Base-by-base conservation (phyloP, 1,140 invertebrate genomes). In the Chrysomallon squamiferum region DNA sequence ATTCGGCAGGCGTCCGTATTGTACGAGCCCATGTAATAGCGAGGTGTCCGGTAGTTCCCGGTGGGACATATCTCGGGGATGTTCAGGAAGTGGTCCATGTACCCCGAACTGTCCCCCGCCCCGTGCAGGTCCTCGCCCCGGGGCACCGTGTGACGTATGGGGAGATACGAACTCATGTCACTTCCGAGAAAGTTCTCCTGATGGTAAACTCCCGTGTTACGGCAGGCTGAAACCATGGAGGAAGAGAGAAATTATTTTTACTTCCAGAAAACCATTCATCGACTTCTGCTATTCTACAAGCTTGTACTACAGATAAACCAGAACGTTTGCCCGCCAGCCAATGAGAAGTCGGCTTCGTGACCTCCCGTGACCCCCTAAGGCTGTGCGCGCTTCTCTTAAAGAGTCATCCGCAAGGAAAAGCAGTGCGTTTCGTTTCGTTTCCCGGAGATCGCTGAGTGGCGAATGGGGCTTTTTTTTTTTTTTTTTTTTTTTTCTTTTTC, bases 21-120 rank as follows among this genome's bases (percentile, higher is more conserved):
- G 41, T 79, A 77, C 3, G 75, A 79, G 41, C 74, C 73, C 75
- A 77, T 77, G 59, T 79, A 79, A 45, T 80, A 80, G 29, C 80
- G 62, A 5, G 77, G 76, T 56, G 76, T 76, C 38, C 80, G 63
- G 67, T 80, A 82, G 65, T 77, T 77, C 32, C 74, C 73, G 27
- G 75, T 71, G 25, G 80, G 77, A 73, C 80, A 82, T 49, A 82
- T 82, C 63, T 82, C 78, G n/a, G 80, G 80, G 61, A 82, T 82
- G 60, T 82, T 82, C 27, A 82, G 72, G 68, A 82, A 82, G 71
- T 82, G 80, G 70, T 82, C 80, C 80, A 82, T 82, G 65, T 82
- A 80, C 49, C 75, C 72, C 11, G 75, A 67, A 65, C 73, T 75
- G 65, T 78, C 75, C 56, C 65, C 52, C 32, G 65, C 33, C n/a